Evolutionary conservation across 2,113 vertebrate genomes (phyloP).

Genomic region (Zosterops lateralis): DNA sequence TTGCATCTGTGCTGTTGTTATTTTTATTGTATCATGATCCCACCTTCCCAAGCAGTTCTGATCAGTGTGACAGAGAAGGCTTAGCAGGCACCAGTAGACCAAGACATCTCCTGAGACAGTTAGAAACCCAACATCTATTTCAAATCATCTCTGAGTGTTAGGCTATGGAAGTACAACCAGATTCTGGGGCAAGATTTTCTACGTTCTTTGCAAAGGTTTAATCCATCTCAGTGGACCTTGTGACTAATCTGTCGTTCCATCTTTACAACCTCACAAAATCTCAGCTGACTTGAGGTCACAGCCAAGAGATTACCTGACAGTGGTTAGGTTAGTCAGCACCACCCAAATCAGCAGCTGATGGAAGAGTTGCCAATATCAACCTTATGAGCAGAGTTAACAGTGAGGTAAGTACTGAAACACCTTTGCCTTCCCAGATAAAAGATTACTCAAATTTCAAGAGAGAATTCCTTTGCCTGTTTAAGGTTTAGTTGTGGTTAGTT

Average conservation of each 20-base stretch:
- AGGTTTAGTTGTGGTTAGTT: neutral
- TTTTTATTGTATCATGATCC: neutral
- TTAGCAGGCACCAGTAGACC: neutral
- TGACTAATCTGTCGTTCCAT: neutral
- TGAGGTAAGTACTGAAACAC: neutral
- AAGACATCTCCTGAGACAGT: neutral
- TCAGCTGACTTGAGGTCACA: neutral
- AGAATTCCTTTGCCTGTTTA: neutral
- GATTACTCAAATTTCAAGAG: neutral
- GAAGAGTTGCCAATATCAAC: neutral
- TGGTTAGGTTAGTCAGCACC: neutral
- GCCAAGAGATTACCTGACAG: neutral
- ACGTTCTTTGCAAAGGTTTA: neutral
- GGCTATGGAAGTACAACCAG: neutral
- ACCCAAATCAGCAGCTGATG: neutral
- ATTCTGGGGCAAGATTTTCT: neutral
- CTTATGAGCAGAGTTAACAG: neutral
- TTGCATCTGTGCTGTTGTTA: neutral
- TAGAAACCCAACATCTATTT: neutral
- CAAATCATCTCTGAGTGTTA: neutral
- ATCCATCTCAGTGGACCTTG: neutral
- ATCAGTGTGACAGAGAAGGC: neutral
- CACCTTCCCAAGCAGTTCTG: neutral
- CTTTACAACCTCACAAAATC: neutral
- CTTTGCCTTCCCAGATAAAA: neutral